A percentile compares a stretch with the other conserved stretches of the same genome.
Evolutionary conservation across 2,888 invertebrate genomes (phyloP).

Genomic region (Entomobrya multifasciata): DNA sequence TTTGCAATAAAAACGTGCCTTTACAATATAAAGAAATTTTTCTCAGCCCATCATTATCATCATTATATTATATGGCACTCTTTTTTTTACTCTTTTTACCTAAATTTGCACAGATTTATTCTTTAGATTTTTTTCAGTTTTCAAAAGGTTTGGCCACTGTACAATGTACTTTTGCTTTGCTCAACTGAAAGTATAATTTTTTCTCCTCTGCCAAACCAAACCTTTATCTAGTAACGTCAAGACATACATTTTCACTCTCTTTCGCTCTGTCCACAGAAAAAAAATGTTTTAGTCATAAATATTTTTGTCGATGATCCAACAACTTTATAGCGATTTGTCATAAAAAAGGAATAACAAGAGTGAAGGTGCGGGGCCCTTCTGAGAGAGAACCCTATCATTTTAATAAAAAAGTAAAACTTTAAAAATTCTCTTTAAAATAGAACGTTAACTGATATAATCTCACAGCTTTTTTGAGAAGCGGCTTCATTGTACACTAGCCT

Average conservation of each 20-base stretch:
- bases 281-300: constrained; percentile 34
- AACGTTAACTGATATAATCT: too few species aligned
- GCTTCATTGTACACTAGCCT: too few species aligned
- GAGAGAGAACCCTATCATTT: background rate
- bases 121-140: constrained; percentile 3
- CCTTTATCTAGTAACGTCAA: constrained; percentile 46
- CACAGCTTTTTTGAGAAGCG: too few species aligned
- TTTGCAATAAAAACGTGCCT: constrained; percentile 5
- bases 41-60: background rate
- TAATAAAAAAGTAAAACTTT: background rate
- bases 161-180: background rate
- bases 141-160: constrained; percentile 7
- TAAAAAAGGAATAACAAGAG: constrained; percentile 35
- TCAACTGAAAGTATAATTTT: constrained; percentile 21
- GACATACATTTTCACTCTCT: constrained; percentile 29
- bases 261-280: constrained; percentile 32
- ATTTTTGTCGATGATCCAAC: constrained; percentile 62
- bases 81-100: background rate
- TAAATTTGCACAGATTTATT: constrained; percentile 1
- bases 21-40: background rate
- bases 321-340: constrained; percentile 36
- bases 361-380: constrained; percentile 21
- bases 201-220: constrained; percentile 37
- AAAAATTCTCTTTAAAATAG: background rate
- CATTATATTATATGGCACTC: background rate